These are phyloP conservation scores for Lepidochrysops patricia DNA, from an alignment of 2,888 invertebrate species.

Conservation along the genomic window DNA sequence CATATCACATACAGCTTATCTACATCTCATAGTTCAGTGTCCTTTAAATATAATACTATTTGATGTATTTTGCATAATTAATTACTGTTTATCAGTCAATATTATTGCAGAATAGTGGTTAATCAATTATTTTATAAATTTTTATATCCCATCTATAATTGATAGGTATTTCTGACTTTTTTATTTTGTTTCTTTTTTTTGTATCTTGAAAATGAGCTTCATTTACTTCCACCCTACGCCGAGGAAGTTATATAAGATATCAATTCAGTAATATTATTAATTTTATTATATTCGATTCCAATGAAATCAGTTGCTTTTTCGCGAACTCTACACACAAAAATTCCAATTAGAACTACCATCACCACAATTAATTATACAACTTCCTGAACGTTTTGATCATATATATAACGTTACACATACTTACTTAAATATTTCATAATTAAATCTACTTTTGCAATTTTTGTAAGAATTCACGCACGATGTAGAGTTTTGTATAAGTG, in stretches of 20 bases:
- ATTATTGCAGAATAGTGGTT: too few relatives aligned
- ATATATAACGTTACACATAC: neutral
- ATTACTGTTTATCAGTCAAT: neutral
- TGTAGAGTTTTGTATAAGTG: slow-evolving; percentile 20
- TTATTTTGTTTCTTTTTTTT: too few relatives aligned
- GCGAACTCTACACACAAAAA: neutral
- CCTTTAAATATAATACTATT: neutral
- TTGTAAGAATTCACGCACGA: neutral
- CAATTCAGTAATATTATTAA: too few relatives aligned
- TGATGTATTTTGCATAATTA: neutral
- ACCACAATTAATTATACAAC: neutral
- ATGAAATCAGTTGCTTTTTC: too few relatives aligned
- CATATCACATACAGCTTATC: neutral
- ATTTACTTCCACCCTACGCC: too few relatives aligned
- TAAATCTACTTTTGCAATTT: neutral
- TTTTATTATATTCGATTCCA: too few relatives aligned
- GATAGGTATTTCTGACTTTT: too few relatives aligned
- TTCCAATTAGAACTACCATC: neutral
- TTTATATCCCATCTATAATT: too few relatives aligned
- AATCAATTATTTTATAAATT: too few relatives aligned
- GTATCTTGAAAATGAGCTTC: too few relatives aligned
- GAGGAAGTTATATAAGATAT: too few relatives aligned
- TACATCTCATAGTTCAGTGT: neutral
- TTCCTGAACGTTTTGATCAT: neutral
- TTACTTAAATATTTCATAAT: neutral